These are phyloP conservation scores for Regulus satrapa DNA, from an alignment of 2,113 vertebrate species.

Conservation along the genomic window DNA sequence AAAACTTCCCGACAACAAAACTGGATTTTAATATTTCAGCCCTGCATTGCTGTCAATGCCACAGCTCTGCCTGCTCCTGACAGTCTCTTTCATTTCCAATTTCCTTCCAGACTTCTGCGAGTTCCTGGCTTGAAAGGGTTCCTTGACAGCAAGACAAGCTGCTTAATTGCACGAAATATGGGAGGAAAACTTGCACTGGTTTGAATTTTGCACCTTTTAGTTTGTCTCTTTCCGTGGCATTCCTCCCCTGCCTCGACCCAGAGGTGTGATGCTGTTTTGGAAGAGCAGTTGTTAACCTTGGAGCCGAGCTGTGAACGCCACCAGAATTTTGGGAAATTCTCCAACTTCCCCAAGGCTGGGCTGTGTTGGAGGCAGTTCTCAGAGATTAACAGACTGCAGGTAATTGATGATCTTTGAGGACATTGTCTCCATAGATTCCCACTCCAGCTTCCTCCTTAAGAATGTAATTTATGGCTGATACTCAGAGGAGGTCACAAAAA, in stretches of 20 bases:
- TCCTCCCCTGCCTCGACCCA: background rate
- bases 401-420: slow-evolving; percentile 34
- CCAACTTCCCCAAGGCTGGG: slow-evolving; percentile 23
- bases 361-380: background rate
- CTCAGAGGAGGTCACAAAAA: background rate
- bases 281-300: background rate
- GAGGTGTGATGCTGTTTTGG: background rate
- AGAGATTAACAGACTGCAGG: background rate
- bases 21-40: background rate
- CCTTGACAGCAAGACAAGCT: background rate
- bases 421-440: background rate
- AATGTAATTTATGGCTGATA: background rate
- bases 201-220: background rate
- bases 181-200: background rate
- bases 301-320: background rate
- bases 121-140: background rate
- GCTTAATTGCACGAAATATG: background rate
- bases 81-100: background rate
- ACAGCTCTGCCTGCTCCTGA: background rate
- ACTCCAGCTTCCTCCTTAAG: background rate
- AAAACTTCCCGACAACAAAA: background rate
- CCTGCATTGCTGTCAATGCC: background rate
- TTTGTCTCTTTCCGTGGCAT: background rate
- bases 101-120: background rate
- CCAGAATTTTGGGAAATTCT: background rate